Conservation (phyloP, 2,113 vertebrate genomes). For the Paedocypris sp. region DNA sequence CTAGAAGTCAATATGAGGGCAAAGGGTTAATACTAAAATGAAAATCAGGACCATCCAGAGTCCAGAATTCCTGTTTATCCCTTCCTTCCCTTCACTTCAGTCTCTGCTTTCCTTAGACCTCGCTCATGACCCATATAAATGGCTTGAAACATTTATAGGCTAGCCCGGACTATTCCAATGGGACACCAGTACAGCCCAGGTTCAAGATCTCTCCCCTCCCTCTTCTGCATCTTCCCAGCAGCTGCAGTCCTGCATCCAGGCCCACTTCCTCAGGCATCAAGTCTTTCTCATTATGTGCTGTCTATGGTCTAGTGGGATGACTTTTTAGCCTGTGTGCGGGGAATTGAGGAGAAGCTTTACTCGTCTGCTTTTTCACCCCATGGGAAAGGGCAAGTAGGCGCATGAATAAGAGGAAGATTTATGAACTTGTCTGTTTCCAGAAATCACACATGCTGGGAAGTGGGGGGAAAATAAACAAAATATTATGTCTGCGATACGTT, state of each 20-base stretch:
- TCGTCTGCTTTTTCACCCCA: neutral
- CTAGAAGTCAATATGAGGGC: constrained; percentile 12
- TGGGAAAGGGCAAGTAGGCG: constrained; percentile 55
- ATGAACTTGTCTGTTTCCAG: constrained; percentile 54
- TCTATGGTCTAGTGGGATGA: neutral
- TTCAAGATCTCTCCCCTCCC: neutral
- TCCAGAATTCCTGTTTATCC: neutral
- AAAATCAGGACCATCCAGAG: neutral
- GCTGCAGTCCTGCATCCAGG: neutral
- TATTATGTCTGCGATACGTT: constrained; percentile 42
- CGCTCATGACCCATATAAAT: constrained; percentile 26
- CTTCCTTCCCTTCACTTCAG: neutral
- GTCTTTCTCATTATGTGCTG: neutral
- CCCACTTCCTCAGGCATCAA: neutral
- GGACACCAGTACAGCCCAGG: neutral
- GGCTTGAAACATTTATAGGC: constrained; percentile 20
- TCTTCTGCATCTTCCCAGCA: neutral
- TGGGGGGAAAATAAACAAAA: constrained; percentile 47
- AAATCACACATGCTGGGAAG: constrained; percentile 49
- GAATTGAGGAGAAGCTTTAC: constrained; percentile 8
- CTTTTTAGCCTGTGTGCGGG: constrained; percentile 2
- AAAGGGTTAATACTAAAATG: constrained; percentile 12
- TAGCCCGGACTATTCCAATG: constrained; percentile 7
- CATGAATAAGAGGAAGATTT: constrained; percentile 60
- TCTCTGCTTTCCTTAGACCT: constrained; percentile 11